Evolutionary conservation across 2,113 vertebrate species (phyloP).

Genomic region (Cephalopholis sonnerati): DNA sequence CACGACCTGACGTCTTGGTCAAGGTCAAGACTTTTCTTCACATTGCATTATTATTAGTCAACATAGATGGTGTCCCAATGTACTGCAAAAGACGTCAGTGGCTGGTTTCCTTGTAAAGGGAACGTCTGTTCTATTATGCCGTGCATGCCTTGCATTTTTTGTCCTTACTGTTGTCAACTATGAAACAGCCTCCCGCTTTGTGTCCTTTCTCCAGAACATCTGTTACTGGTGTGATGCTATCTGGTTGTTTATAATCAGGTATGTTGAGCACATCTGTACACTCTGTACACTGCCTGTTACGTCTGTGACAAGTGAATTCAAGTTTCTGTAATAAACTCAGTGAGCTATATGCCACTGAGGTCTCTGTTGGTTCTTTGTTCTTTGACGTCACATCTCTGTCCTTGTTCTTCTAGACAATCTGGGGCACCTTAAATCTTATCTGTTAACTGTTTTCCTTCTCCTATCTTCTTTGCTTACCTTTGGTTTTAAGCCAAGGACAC

Average conservation of each 20-base stretch:
- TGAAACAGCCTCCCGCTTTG: neutral
- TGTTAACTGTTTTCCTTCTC: no score
- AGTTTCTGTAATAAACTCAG: neutral
- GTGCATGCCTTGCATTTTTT: neutral
- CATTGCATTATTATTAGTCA: no score
- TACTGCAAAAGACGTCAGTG: neutral
- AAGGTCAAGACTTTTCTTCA: neutral
- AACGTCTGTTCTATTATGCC: neutral
- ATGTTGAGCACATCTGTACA: neutral
- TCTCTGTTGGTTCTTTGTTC: no score
- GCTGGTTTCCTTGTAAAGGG: neutral
- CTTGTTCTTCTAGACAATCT: neutral
- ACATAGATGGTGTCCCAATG: neutral
- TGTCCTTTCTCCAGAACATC: neutral
- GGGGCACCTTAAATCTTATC: neutral
- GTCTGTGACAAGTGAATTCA: neutral
- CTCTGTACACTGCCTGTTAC: neutral
- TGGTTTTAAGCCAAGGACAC: neutral
- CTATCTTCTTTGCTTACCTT: neutral
- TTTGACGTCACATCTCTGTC: neutral
- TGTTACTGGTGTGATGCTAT: neutral
- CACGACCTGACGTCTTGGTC: neutral
- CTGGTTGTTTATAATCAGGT: neutral
- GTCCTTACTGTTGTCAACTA: neutral
- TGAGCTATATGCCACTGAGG: no score